Evolutionary conservation across 2,113 vertebrate genomes (phyloP), one percentile per base, ranked within the genome.

Genomic region (Emydura subglobosa): DNA sequence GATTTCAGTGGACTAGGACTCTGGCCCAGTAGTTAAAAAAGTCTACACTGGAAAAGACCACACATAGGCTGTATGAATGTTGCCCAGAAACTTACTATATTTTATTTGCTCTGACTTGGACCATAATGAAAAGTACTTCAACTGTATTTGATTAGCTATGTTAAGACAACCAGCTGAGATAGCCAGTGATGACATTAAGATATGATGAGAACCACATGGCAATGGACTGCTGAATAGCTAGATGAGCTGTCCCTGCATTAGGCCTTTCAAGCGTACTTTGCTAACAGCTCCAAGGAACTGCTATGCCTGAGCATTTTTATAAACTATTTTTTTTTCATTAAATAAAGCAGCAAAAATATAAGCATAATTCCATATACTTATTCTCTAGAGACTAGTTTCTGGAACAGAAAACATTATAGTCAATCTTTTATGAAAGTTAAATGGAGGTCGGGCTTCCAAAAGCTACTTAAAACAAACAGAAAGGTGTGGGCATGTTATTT

Each of bases 131-230:
- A 85, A 90, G 85, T 86, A 94, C 83, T 6, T 91, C 51, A 88
- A 87, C 79, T 97, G 57, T 24, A 54, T 21, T 82, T 86, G 53
- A 92, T 96, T 78, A 93, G 42, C 19, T 49, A 83, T 4, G 51
- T 90, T 92, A 91, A 88, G 51, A 93, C 1, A 42, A 87, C 2
- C 51, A 95, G 82, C 42, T 90, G 68, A 88, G 86, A 91, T 76
- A 61, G 68, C 68, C 42, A 85, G 54, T 42, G 49, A 24, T 95
- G 84, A 61, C 50, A 59, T 57, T 22, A 13, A 17, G 1, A 2
- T 82, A 29, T 3, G 12, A 42, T 25, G 61, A 74, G 57, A 85
- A 88, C 25, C 16, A 79, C 5, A 61, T 82, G 47, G 39, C 51
- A 68, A 11, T 6, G n/a, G 17, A 83, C 61, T 94, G 61, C 21